These are phyloP conservation scores for Platygyra sinensis DNA, from an alignment of 64 coral and sea anemone species.

Conservation along the genomic window DNA sequence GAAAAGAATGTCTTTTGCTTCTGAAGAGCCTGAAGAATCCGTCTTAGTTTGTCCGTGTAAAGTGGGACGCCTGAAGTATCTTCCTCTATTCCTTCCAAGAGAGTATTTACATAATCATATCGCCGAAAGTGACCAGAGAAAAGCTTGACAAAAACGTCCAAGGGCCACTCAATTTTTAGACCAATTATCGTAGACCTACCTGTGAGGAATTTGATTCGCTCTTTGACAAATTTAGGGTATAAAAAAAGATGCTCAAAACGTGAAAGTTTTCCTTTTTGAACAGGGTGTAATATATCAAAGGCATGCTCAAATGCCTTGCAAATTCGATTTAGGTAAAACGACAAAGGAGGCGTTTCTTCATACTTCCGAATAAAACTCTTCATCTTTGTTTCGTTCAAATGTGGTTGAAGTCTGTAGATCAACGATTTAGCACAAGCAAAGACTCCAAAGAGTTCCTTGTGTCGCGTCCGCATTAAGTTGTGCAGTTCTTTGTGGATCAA, in stretches of 20 bases:
- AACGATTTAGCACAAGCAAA: conserved; percentile 3
- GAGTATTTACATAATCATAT: conserved; percentile 7
- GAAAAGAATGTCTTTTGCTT: no score
- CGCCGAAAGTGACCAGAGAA: not conserved
- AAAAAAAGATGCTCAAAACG: not conserved
- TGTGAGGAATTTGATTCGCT: not conserved
- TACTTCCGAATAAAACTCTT: not conserved
- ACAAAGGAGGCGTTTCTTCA: not conserved
- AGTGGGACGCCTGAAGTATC: not conserved
- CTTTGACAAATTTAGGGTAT: not conserved
- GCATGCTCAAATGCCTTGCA: no score
- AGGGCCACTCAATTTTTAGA: not conserved
- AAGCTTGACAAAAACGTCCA: not conserved
- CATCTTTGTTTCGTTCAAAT: not conserved
- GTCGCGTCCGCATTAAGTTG: not conserved
- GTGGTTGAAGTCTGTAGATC: not conserved
- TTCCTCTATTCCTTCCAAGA: not conserved
- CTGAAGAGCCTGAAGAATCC: not conserved
- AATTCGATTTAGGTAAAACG: not conserved
- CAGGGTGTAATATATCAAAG: no score
- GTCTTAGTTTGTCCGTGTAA: not conserved
- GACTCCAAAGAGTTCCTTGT: not conserved
- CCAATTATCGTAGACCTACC: not conserved
- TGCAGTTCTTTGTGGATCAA: not conserved
- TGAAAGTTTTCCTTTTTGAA: not conserved